phyloP scores from a whole-genome alignment of 2,797 vertebrate genomes.

The Sebastes steindachneri region DNA sequence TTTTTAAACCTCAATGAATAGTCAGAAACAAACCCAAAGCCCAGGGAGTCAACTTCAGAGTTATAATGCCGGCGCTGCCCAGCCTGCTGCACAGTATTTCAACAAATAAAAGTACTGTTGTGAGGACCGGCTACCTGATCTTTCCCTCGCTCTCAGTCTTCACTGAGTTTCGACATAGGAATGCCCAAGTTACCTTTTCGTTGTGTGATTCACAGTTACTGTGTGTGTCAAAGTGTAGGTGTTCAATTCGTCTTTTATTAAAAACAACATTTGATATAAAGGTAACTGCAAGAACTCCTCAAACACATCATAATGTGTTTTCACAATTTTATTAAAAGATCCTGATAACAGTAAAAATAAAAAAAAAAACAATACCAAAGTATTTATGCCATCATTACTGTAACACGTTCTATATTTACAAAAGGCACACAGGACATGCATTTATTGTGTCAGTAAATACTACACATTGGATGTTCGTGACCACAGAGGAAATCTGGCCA shows the following conservation, averaged over 20 bases:
- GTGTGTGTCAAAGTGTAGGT: background rate
- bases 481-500: conserved; percentile 89
- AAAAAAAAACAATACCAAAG: background rate
- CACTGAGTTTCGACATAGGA: background rate
- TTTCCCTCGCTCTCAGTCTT: conserved; percentile 6
- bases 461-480: conserved; percentile 82
- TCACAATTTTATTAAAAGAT: background rate
- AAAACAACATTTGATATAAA: background rate
- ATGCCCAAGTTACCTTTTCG: background rate
- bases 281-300: background rate
- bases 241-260: background rate
- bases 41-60: conserved; percentile 31
- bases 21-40: background rate
- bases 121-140: conserved; percentile 31
- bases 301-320: background rate
- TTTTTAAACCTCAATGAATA: background rate
- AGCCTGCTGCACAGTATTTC: background rate
- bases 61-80: conserved; percentile 66
- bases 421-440: conserved; percentile 17
- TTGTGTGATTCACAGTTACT: background rate
- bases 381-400: background rate
- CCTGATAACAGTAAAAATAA: background rate
- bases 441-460: conserved; percentile 72
- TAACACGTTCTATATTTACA: conserved; percentile 2
- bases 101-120: conserved; percentile 24